Percentiles rank a stretch among this genome's conserved stretches.
Evolutionary conservation across 1,140 invertebrate species (phyloP).

Genomic region (Drosophila bipectinata): DNA sequence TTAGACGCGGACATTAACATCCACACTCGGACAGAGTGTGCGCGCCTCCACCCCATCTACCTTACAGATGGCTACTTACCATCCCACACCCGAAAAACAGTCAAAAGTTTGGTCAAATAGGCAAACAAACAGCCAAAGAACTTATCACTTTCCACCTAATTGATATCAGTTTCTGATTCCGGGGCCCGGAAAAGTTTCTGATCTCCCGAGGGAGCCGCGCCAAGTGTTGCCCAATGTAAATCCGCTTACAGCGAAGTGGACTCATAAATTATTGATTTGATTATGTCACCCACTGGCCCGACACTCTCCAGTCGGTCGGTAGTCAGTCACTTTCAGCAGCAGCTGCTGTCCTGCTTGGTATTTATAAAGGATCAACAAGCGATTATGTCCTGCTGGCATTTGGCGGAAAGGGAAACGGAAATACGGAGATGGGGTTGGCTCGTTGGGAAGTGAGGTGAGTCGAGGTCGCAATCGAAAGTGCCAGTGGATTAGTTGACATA

Average conservation of each 20-base stretch:
- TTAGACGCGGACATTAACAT: conserved; percentile 56
- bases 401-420: conserved; percentile 17
- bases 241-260: conserved; percentile 76
- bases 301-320: conserved; percentile 3
- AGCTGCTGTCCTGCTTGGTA: conserved; percentile 56
- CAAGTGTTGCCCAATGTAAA: conserved; percentile 74
- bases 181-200: conserved; percentile 45
- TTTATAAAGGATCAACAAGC: conserved; percentile 81
- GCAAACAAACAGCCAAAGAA: conserved; percentile 62
- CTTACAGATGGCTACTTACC: not conserved
- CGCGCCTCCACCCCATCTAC: conserved; percentile 22
- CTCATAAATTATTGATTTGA: conserved; percentile 82
- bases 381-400: conserved; percentile 71
- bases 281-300: conserved; percentile 67
- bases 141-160: conserved; percentile 78
- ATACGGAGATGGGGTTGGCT: not conserved
- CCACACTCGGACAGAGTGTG: conserved; percentile 68
- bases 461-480: conserved; percentile 54
- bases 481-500: conserved; percentile 67
- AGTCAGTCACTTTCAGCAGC: conserved; percentile 24
- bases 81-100: conserved; percentile 16
- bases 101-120: conserved; percentile 57
- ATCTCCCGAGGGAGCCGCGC: conserved; percentile 11
- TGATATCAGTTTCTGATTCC: conserved; percentile 74
- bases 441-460: conserved; percentile 8